These are phyloP conservation scores for Gandaritis pyraliata DNA, from an alignment of 2,888 invertebrate genomes.

Conservation along the genomic window DNA sequence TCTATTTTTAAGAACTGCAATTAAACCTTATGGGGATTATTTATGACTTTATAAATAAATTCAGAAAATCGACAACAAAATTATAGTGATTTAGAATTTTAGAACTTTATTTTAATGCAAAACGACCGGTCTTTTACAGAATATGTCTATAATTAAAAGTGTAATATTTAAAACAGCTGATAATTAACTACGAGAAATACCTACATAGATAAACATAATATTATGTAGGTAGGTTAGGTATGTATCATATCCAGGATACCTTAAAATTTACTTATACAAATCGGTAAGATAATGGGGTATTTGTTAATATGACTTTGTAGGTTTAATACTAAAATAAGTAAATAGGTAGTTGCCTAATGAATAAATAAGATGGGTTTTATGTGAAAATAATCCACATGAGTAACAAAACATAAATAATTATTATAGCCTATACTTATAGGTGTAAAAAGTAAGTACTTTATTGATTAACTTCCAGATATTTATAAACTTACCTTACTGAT, in stretches of 20 bases:
- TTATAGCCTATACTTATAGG: too few relatives aligned
- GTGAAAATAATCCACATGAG: too few relatives aligned
- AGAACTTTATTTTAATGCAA: conserved; percentile 48
- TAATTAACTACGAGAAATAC: conserved; percentile 3
- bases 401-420: too few relatives aligned
- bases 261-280: conserved; percentile 11
- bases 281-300: too few relatives aligned
- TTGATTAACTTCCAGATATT: too few relatives aligned
- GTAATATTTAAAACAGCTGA: neutral
- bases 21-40: conserved; percentile 26
- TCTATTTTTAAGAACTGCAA: conserved; percentile 13
- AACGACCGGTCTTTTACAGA: conserved; percentile 37
- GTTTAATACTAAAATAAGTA: conserved; percentile 25
- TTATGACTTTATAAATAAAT: conserved; percentile 32
- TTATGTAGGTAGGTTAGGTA: too few relatives aligned
- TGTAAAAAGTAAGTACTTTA: too few relatives aligned
- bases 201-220: neutral
- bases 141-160: conserved; percentile 37
- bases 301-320: conserved; percentile 25
- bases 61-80: conserved; percentile 39
- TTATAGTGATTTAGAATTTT: conserved; percentile 35
- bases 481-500: too few relatives aligned
- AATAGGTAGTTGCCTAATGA: too few relatives aligned
- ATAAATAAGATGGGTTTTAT: too few relatives aligned
- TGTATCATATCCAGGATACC: neutral